A percentile compares a stretch with the other conserved stretches of the same genome.
These are phyloP conservation scores for Lagopus muta DNA, from an alignment of 2,113 vertebrate species.

Conservation along the genomic window DNA sequence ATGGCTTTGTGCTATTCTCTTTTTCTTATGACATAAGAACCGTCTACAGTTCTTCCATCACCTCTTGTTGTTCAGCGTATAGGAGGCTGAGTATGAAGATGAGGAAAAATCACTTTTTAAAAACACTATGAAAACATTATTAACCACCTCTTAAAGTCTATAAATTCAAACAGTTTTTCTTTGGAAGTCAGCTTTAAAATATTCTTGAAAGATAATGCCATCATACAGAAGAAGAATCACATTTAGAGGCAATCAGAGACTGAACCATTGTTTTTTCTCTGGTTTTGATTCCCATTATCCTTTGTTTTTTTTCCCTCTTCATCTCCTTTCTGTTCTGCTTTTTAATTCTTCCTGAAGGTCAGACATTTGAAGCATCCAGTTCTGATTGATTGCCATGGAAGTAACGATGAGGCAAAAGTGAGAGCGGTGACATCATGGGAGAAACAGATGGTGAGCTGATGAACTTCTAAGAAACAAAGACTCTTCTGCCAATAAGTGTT, in stretches of 20 bases:
- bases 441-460: slow-evolving; percentile 55
- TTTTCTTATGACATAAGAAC: background rate
- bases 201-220: background rate
- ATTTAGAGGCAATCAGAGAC: background rate
- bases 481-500: slow-evolving; percentile 55
- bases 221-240: background rate
- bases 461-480: slow-evolving; percentile 68
- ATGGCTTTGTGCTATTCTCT: background rate
- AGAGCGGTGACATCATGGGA: slow-evolving; percentile 58
- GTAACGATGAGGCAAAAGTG: slow-evolving; percentile 54
- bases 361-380: slow-evolving; percentile 22
- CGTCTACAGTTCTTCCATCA: background rate
- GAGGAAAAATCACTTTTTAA: background rate
- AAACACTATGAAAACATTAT: background rate
- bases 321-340: background rate
- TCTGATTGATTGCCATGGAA: slow-evolving; percentile 39
- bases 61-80: background rate
- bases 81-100: background rate
- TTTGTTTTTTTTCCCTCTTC: background rate
- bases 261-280: background rate
- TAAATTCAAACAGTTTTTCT: background rate
- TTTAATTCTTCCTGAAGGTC: slow-evolving; percentile 33
- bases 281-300: background rate
- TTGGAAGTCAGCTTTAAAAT: background rate
- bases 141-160: background rate